Percentiles rank a stretch among this genome's conserved stretches.
These are phyloP conservation scores for Pterostichus madidus DNA, from an alignment of 2,888 invertebrate genomes.

Conservation along the genomic window DNA sequence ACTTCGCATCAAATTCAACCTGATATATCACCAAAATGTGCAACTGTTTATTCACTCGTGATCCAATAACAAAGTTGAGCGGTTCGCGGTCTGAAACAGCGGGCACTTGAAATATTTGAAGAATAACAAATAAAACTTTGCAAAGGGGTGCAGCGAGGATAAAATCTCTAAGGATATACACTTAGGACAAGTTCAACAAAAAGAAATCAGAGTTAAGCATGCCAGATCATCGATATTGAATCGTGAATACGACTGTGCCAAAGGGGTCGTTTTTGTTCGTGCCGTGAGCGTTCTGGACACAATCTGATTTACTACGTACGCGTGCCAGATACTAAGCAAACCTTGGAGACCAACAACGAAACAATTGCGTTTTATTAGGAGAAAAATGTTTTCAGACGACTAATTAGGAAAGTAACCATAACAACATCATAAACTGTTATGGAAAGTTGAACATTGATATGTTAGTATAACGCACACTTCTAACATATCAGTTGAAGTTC, in stretches of 20 bases:
- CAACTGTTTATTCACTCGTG: constrained; percentile 2
- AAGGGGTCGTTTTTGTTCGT: background rate
- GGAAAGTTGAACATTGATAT: too few relatives aligned
- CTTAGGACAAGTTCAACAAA: constrained; percentile 29
- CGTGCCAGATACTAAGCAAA: background rate
- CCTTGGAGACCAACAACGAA: background rate
- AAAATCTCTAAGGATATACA: constrained; percentile 5
- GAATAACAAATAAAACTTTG: constrained; percentile 14
- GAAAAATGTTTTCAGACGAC: too few relatives aligned
- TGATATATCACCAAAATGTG: background rate
- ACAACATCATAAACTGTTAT: too few relatives aligned
- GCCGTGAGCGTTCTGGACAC: background rate
- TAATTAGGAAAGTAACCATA: too few relatives aligned
- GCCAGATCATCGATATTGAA: constrained; percentile 33
- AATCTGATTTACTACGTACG: background rate
- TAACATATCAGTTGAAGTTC: too few relatives aligned
- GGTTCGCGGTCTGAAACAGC: background rate
- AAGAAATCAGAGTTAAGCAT: constrained; percentile 22
- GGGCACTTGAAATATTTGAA: background rate
- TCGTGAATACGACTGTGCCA: background rate
- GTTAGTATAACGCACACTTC: too few relatives aligned
- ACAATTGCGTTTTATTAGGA: too few relatives aligned
- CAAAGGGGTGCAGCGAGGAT: background rate
- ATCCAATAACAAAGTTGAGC: too few relatives aligned
- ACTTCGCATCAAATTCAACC: background rate